Base-by-base conservation (phyloP, 2,113 vertebrate genomes). In the Takifugu bimaculatus region DNA sequence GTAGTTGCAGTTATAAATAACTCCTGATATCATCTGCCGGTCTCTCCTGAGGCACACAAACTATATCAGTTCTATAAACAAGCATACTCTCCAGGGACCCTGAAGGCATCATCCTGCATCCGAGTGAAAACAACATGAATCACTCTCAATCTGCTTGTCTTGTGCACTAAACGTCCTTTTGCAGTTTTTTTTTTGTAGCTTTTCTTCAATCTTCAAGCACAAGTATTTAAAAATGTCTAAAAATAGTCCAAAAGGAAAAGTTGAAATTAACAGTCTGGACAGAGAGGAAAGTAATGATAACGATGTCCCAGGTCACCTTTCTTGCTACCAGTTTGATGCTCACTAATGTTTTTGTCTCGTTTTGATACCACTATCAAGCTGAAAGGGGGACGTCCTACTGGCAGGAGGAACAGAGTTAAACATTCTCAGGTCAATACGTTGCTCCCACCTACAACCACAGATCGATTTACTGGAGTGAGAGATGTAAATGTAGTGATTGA, bases 1-100 rank as follows among this genome's bases (percentile, higher is more conserved):
- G 2, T 6, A 43, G n/a, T 44, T 39, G 47, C 13, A 50, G 25
- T 25, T 74, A 57, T 55, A 68, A 74, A 70, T 76, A 78, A 50
- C 63, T 4, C 13, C 50, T 28, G 58, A 3, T 45, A 26, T 75
- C 68, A 74, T 70, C 63, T 79, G 25, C 14, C 9, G 26, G 56
- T 72, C 43, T 63, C 15, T 57, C 64, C 59, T 29, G 27, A 68
- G 63, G 65, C 62, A 50, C 6, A 26, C 9, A 48, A 60, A 69
- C 53, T 57, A 63, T 58, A 45, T 54, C 45, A 65, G 54, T 66
- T 13, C 29, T 45, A 43, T 60, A 42, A 77, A 60, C 20, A 59
- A 63, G 26, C 2, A 50, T 39, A 61, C 26, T 71, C 63, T 60
- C 50, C 20, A 42, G 27, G 52, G 68, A 69, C 65, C 68, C 57